phyloP scores from a whole-genome alignment of 1,140 invertebrate species.

The Orchesella cincta region DNA sequence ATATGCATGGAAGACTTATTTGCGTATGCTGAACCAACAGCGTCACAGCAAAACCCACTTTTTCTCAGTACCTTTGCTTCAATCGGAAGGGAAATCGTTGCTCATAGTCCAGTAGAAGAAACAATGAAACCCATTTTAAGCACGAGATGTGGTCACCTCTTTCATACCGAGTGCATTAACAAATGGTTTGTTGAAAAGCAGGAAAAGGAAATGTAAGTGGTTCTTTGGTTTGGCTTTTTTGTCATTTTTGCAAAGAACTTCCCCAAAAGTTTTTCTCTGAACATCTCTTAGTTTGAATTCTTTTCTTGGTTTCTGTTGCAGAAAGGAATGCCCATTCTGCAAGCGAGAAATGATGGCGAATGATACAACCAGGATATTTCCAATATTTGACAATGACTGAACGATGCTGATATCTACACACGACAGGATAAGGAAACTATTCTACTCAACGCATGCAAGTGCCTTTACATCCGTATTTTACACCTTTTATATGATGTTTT shows the following conservation, averaged over 20 bases:
- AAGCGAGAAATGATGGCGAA: background rate
- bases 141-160: background rate
- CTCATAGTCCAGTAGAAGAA: background rate
- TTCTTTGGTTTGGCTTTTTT: background rate
- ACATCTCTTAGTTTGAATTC: background rate
- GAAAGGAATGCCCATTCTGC: constrained; percentile 11
- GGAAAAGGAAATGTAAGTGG: background rate
- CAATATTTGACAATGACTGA: background rate
- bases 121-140: background rate
- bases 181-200: background rate
- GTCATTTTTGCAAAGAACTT: background rate
- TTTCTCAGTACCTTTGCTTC: background rate
- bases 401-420: background rate
- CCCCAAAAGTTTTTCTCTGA: background rate
- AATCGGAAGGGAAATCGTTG: background rate
- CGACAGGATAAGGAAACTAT: background rate
- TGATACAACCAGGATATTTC: background rate
- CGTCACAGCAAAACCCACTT: background rate
- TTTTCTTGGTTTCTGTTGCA: background rate
- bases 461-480: background rate
- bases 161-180: constrained; percentile 1
- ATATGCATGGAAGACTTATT: background rate
- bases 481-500: background rate
- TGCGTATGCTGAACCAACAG: background rate
- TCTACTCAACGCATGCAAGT: background rate